Conservation (phyloP, 2,113 vertebrate species). For the Stegostoma tigrinum region DNA sequence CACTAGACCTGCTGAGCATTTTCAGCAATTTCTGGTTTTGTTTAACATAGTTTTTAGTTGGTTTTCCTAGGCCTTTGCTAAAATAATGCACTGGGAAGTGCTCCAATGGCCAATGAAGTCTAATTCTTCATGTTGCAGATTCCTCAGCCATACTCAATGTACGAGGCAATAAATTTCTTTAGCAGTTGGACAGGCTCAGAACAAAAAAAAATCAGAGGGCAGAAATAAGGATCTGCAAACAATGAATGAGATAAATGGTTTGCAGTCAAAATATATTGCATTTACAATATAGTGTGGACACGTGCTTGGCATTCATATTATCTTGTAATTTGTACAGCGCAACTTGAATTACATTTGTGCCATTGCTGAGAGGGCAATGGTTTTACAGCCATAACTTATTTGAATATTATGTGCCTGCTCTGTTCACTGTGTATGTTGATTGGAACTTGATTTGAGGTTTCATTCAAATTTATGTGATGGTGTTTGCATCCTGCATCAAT, state of each 20-base stretch:
- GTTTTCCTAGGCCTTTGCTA: background rate
- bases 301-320: background rate
- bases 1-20: too few relatives aligned
- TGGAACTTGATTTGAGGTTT: background rate
- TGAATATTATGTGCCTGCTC: background rate
- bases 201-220: background rate
- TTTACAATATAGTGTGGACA: background rate
- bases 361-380: background rate
- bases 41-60: background rate
- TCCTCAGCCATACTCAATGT: background rate
- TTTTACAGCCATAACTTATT: background rate
- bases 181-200: background rate
- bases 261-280: background rate
- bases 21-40: too few relatives aligned
- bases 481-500: background rate
- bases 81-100: background rate
- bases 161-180: background rate
- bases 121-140: background rate
- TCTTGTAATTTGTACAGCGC: background rate
- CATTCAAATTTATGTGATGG: background rate
- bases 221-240: background rate
- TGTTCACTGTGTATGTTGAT: background rate
- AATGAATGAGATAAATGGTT: background rate
- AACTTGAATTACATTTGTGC: background rate
- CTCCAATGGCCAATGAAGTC: background rate